Evolutionary conservation across 2,797 vertebrate species (phyloP).

Genomic region (Acrocephalus scirpaceus): DNA sequence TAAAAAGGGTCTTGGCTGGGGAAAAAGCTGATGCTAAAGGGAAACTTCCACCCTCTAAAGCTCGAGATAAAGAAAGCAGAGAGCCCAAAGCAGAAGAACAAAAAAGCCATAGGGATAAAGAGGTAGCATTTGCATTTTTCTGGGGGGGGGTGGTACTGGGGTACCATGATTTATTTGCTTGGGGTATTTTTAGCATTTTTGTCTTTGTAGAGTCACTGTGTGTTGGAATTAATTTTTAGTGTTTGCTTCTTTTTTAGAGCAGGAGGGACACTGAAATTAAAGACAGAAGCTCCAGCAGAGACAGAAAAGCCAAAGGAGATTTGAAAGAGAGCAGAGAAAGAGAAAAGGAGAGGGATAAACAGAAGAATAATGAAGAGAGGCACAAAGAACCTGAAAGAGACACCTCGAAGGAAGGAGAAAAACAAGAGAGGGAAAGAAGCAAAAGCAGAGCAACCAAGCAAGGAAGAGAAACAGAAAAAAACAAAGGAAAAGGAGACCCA

Average conservation of each 20-base stretch:
- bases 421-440: constrained; percentile 74
- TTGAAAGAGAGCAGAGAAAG: constrained; percentile 75
- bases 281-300: constrained; percentile 80
- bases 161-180: background rate
- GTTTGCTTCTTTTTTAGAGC: constrained; percentile 71
- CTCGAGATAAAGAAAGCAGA: constrained; percentile 84
- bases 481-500: constrained; percentile 72
- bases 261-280: constrained; percentile 77
- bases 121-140: constrained; percentile 70
- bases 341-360: constrained; percentile 76
- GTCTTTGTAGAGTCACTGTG: background rate
- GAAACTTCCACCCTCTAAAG: constrained; percentile 78
- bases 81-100: constrained; percentile 73
- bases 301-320: constrained; percentile 80
- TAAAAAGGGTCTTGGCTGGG: constrained; percentile 87
- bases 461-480: constrained; percentile 61
- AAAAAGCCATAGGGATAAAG: constrained; percentile 72
- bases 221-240: background rate
- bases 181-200: background rate
- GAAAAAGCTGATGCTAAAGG: constrained; percentile 84
- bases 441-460: constrained; percentile 67
- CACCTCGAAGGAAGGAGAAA: constrained; percentile 69
- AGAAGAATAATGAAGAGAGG: constrained; percentile 55
- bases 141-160: too few relatives aligned
- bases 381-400: constrained; percentile 48